Evolutionary conservation across 1,140 invertebrate genomes (phyloP).

Genomic region (Leucophenga varia): DNA sequence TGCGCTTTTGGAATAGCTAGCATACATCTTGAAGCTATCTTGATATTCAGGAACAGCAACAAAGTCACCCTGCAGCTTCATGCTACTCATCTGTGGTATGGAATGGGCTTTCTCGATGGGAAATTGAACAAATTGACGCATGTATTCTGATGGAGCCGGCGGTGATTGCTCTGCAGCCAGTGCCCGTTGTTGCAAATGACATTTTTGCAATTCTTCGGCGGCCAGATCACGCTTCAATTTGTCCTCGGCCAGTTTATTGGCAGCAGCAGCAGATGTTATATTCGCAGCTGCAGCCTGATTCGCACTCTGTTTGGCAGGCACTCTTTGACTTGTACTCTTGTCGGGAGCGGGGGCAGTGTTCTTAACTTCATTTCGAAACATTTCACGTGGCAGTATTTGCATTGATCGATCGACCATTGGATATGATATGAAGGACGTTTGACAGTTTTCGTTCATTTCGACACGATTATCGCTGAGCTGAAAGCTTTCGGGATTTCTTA

Average conservation of each 20-base stretch:
- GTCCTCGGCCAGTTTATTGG: conserved; percentile 2
- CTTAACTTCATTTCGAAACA: conserved; percentile 34
- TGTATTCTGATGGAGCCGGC: conserved; percentile 42
- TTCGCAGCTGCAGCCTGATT: conserved; percentile 2
- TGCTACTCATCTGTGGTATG: conserved; percentile 50
- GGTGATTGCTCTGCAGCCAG: conserved; percentile 18
- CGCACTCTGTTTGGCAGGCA: background rate
- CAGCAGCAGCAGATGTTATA: conserved; percentile 10
- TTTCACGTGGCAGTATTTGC: conserved; percentile 42
- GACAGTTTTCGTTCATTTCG: conserved; percentile 39
- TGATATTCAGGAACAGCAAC: conserved; percentile 46
- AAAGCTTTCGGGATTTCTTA: conserved; percentile 43
- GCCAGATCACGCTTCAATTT: conserved; percentile 40
- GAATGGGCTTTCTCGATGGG: conserved; percentile 50
- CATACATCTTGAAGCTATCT: conserved; percentile 52
- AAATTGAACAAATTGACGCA: conserved; percentile 43
- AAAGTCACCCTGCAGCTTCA: conserved; percentile 43
- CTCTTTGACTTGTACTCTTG: background rate
- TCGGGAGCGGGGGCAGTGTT: conserved; percentile 8
- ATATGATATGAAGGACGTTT: conserved; percentile 37
- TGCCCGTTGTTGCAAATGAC: conserved; percentile 37
- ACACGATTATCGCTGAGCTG: conserved; percentile 21
- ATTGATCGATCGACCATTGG: conserved; percentile 43
- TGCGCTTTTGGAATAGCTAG: conserved; percentile 48
- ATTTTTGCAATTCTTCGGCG: conserved; percentile 34